Base-by-base conservation (phyloP, 2,113 vertebrate species). In the Oceanodroma tethys region DNA sequence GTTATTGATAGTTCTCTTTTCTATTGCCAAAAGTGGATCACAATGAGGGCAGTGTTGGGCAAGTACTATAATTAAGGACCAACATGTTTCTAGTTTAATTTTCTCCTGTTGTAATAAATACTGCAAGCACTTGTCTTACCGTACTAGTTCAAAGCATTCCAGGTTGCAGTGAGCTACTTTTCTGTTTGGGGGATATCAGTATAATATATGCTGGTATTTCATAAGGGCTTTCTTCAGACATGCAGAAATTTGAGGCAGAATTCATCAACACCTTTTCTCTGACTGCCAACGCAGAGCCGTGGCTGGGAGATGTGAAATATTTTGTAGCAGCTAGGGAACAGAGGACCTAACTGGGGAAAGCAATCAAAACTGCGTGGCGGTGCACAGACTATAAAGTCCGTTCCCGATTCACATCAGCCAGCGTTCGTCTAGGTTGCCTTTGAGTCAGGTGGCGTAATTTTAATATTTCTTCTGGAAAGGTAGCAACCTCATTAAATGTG, bases 241-340 rank as follows among this genome's bases (percentile, higher is more conserved):
- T 3, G 78, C 84, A 94, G 91, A 89, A 95, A 96, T 94, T 88
- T 93, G 94, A 96, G 93, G 94, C 93, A 82, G 94, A 95, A 95
- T 94, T 95, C 93, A 96, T 93, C 96, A 95, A 95, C 95, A 95
- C 93, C 91, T 96, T 95, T 93, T 55, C 95, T 82, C 86, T 1
- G 3, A 76, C 94, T 94, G 96, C 95, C 94, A 97, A 97, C 79
- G 74, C 94, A 95, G 73, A 93, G 89, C 78, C 10, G 16, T 73
- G 87, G 91, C 93, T 82, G 84, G 89, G 89, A 96, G 84, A 94
- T 73, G 94, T 85, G 95, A 91, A 94, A 93, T 71, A 62, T 93
- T 93, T 84, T 62, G 63, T 36, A 70, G 76, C 78, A 96, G 74
- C 36, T 66, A 81, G 58, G 78, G 91, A 95, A 72, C 74, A 76